phyloP scores from a whole-genome alignment of 2,888 invertebrate genomes.

The Sinohyriopsis cumingii region DNA sequence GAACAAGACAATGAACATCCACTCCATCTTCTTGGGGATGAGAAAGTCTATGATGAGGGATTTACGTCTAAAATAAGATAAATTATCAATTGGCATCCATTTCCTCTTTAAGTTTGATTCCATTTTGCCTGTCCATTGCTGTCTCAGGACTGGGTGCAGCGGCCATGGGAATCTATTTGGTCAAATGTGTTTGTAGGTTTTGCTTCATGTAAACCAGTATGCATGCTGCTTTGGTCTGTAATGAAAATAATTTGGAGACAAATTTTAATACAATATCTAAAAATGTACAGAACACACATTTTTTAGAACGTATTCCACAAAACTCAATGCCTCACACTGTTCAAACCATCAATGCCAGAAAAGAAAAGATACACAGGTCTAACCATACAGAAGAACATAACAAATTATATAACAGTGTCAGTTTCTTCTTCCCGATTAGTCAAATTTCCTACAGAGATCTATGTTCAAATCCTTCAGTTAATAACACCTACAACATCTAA shows the following conservation, averaged over 20 bases:
- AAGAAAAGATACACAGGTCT: no score
- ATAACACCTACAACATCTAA: no score
- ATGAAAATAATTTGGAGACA: constrained; percentile 5
- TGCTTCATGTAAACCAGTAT: constrained; percentile 74
- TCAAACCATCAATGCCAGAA: no score
- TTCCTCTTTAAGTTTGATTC: constrained; percentile 14
- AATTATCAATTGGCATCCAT: constrained; percentile 28
- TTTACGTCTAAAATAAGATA: neutral
- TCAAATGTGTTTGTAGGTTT: constrained; percentile 19
- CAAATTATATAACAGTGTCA: no score
- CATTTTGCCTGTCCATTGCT: constrained; percentile 4
- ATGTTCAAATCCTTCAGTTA: no score
- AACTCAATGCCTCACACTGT: no score
- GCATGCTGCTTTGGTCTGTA: constrained; percentile 74
- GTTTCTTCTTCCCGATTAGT: no score
- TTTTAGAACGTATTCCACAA: no score
- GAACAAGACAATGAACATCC: no score
- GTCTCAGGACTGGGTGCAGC: constrained; percentile 21
- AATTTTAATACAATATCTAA: neutral
- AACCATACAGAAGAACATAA: no score
- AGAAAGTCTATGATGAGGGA: neutral
- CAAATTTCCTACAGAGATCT: no score
- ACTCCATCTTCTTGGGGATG: no score
- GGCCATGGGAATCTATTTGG: constrained; percentile 6
- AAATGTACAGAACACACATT: neutral